A percentile compares a stretch with the other conserved stretches of the same genome.
phyloP scores from a whole-genome alignment of 2,797 vertebrate genomes.

The Xiphorhynchus erythropygius region DNA sequence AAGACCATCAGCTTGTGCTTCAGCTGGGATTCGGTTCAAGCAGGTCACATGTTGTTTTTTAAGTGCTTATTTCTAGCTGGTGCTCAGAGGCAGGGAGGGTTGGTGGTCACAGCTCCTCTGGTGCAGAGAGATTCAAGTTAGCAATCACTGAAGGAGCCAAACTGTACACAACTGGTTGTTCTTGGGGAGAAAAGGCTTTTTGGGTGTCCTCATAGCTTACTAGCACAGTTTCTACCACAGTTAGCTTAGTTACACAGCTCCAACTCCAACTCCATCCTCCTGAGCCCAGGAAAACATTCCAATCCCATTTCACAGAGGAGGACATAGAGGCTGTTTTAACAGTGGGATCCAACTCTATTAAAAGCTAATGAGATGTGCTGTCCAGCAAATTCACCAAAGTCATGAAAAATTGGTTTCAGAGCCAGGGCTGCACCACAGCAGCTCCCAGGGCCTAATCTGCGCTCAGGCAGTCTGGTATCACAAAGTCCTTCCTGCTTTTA shows the following conservation, averaged over 20 bases:
- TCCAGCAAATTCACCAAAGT: background rate
- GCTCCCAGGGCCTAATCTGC: background rate
- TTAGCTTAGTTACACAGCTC: background rate
- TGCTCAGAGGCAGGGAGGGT: background rate
- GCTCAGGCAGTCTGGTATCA: background rate
- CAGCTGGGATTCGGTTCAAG: background rate
- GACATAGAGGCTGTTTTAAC: background rate
- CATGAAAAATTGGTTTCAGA: background rate
- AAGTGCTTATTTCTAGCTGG: background rate
- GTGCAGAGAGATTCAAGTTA: background rate
- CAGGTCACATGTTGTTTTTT: background rate
- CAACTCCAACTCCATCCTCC: background rate
- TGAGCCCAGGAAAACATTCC: background rate
- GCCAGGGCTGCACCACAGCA: background rate
- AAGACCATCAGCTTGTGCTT: background rate
- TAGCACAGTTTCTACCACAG: background rate
- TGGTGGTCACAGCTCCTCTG: background rate
- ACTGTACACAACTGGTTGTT: background rate
- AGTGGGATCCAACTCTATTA: slow-evolving; percentile 3
- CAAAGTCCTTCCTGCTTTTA: background rate
- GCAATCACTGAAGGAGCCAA: background rate
- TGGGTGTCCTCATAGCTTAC: background rate
- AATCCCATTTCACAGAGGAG: background rate
- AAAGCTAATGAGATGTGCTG: background rate
- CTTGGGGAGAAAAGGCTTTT: background rate